Conservation (phyloP, 2,113 vertebrate genomes). For the Hippocampus abdominalis region DNA sequence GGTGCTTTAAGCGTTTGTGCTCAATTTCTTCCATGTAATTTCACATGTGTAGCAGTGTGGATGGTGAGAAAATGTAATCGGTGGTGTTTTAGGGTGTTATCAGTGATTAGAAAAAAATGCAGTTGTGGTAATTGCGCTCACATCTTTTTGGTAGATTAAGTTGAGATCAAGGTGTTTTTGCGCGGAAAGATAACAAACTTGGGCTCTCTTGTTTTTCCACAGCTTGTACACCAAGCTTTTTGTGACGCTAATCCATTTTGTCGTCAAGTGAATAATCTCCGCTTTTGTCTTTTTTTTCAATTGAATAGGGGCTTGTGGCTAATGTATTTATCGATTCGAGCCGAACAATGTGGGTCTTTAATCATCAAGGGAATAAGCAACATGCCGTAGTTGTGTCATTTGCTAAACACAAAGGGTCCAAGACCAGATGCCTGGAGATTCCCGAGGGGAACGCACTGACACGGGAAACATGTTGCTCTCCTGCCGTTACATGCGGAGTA, state of each 20-base stretch:
- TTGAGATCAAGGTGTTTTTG: background rate
- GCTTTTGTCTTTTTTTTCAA: slow-evolving; percentile 3
- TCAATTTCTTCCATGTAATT: background rate
- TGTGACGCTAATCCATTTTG: background rate
- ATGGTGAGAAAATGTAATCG: background rate
- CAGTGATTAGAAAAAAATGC: background rate
- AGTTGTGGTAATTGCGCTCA: background rate
- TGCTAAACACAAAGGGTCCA: background rate
- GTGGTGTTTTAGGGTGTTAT: background rate
- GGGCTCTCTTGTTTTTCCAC: background rate
- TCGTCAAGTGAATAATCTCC: background rate
- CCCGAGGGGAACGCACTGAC: too few species aligned
- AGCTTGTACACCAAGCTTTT: background rate
- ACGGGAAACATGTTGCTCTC: background rate
- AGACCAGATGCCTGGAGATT: background rate
- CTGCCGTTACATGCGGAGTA: background rate
- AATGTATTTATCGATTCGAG: background rate
- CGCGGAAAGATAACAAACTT: background rate
- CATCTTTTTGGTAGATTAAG: background rate
- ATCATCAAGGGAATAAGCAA: background rate
- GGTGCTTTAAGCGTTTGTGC: background rate
- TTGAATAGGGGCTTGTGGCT: background rate
- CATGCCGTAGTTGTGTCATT: background rate
- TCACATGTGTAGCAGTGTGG: background rate
- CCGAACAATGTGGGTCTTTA: background rate